These are phyloP conservation scores for Anguilla japonica DNA, from an alignment of 2,113 vertebrate species.

Conservation along the genomic window DNA sequence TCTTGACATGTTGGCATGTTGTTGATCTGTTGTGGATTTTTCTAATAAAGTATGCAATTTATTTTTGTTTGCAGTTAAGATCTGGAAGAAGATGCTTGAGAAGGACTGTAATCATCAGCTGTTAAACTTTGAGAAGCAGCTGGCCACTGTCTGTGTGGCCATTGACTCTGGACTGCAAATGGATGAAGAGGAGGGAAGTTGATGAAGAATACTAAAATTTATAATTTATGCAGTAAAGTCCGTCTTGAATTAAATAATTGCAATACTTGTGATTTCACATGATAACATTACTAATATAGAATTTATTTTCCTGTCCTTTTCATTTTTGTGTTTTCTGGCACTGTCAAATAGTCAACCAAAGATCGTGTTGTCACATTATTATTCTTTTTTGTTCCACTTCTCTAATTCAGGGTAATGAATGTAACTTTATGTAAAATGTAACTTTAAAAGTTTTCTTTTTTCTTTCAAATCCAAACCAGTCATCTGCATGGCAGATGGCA, in stretches of 20 bases:
- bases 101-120: constrained; percentile 58
- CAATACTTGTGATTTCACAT: not conserved
- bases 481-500: not conserved
- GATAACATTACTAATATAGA: not conserved
- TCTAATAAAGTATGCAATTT: not conserved
- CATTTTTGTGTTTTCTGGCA: not conserved
- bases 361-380: not conserved
- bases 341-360: not conserved
- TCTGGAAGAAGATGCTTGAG: constrained; percentile 72
- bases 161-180: constrained; percentile 45
- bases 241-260: not conserved
- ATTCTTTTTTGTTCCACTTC: no score
- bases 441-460: no score
- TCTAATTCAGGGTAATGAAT: no score
- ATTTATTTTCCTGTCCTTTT: not conserved
- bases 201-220: constrained; percentile 40
- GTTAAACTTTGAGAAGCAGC: constrained; percentile 61
- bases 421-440: no score
- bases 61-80: constrained; percentile 54
- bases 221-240: constrained; percentile 10
- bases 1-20: not conserved
- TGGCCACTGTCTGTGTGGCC: constrained; percentile 48
- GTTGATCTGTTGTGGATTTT: not conserved
- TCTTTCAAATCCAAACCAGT: not conserved
- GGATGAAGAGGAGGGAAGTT: constrained; percentile 57